Evolutionary conservation across 2,888 invertebrate genomes (phyloP).

Genomic region (Mythimna ferrago): DNA sequence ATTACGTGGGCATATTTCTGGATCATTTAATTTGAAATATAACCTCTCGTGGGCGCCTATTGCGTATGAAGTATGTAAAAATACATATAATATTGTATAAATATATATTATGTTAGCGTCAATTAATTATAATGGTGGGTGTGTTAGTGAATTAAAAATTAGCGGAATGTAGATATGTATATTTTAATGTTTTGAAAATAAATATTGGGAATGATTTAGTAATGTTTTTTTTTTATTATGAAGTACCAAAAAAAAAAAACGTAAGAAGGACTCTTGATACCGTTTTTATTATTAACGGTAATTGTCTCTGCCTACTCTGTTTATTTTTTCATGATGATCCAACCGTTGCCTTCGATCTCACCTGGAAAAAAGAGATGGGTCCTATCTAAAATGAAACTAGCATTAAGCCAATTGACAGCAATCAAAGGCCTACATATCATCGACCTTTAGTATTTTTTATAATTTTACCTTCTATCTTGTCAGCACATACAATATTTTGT

Average conservation of each 20-base stretch:
- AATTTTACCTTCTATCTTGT: no score
- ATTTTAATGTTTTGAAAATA: slow-evolving; percentile 19
- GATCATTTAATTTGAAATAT: slow-evolving; percentile 36
- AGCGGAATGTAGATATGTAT: neutral
- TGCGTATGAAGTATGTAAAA: neutral
- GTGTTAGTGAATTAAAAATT: slow-evolving; percentile 16
- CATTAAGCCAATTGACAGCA: no score
- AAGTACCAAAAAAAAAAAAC: slow-evolving; percentile 10
- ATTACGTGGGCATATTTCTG: slow-evolving; percentile 24
- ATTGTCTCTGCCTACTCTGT: no score
- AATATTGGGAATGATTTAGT: neutral
- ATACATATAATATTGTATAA: neutral
- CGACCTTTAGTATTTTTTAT: no score
- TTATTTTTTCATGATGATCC: no score
- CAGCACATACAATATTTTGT: no score
- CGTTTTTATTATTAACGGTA: no score
- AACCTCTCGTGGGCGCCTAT: slow-evolving; percentile 8
- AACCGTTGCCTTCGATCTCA: no score
- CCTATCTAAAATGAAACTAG: no score
- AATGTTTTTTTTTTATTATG: neutral
- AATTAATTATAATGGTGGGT: neutral
- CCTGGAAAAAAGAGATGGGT: no score
- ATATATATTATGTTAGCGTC: neutral
- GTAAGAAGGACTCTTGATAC: neutral
- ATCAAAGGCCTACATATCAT: no score